Percentiles rank a stretch among this genome's conserved stretches.
phyloP scores from a whole-genome alignment of 2,797 vertebrate species.

The Tachyglossus aculeatus region DNA sequence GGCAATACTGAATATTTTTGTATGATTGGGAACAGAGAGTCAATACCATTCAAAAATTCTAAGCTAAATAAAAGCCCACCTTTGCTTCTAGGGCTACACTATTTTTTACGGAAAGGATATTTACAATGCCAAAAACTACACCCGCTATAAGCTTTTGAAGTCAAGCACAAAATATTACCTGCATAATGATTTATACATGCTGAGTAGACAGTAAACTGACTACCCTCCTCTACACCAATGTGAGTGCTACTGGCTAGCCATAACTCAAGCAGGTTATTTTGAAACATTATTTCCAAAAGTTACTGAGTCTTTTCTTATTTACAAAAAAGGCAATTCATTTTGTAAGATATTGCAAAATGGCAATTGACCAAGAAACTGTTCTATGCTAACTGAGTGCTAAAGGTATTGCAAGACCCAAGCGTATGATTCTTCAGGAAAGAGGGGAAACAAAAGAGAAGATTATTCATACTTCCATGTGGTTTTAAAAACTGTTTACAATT shows the following conservation, averaged over 20 bases:
- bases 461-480: slow-evolving; percentile 28
- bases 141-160: slow-evolving; percentile 31
- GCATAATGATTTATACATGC: slow-evolving; percentile 12
- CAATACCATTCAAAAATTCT: slow-evolving; percentile 42
- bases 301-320: slow-evolving; percentile 1
- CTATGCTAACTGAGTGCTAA: slow-evolving; percentile 33
- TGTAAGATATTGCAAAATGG: slow-evolving; percentile 34
- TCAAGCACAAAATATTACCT: slow-evolving; percentile 44
- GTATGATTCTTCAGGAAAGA: slow-evolving; percentile 11
- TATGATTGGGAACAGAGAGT: slow-evolving; percentile 22
- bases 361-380: slow-evolving; percentile 38
- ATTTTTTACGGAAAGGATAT: slow-evolving; percentile 34
- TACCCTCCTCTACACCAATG: background rate
- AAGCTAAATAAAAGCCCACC: slow-evolving; percentile 36
- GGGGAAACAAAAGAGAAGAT: slow-evolving; percentile 36
- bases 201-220: slow-evolving; percentile 41
- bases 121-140: slow-evolving; percentile 7
- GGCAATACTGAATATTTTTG: background rate
- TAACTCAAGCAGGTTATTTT: background rate
- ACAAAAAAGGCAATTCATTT: slow-evolving; percentile 52
- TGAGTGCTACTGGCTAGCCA: background rate
- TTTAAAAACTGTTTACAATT: slow-evolving; percentile 48
- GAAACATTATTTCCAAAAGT: slow-evolving; percentile 13
- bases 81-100: slow-evolving; percentile 32
- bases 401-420: slow-evolving; percentile 18